Evolutionary conservation across 2,888 invertebrate genomes (phyloP).

Genomic region (Idaea straminata): DNA sequence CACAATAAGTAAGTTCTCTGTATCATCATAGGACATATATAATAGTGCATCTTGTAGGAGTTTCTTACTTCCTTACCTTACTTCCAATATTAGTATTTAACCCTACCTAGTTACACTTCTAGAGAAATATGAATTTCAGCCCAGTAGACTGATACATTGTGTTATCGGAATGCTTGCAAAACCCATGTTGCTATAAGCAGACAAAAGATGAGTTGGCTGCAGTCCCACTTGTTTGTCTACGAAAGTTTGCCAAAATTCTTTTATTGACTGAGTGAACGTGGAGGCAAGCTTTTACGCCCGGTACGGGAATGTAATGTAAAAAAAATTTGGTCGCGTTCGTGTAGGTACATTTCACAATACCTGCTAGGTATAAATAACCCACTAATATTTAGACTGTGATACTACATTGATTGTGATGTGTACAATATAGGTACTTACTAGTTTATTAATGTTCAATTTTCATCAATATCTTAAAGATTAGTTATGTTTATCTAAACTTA

Average conservation of each 20-base stretch:
- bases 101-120: slow-evolving; percentile 3
- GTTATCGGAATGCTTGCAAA: slow-evolving; percentile 67
- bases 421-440: neutral
- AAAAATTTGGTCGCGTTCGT: slow-evolving; percentile 45
- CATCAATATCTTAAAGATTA: neutral
- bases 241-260: slow-evolving; percentile 79
- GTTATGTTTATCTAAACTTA: neutral
- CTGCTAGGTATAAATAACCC: neutral
- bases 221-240: slow-evolving; percentile 77
- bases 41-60: too few relatives aligned
- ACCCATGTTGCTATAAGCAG: slow-evolving; percentile 68
- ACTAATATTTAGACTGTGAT: neutral
- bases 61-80: too few relatives aligned
- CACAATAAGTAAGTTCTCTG: too few relatives aligned
- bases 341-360: neutral
- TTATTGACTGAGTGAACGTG: slow-evolving; percentile 73
- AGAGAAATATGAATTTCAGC: slow-evolving; percentile 32
- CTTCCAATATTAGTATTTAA: neutral
- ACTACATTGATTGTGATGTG: neutral
- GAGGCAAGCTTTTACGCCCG: slow-evolving; percentile 60
- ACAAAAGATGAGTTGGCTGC: slow-evolving; percentile 78
- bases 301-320: slow-evolving; percentile 32
- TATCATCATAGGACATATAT: too few relatives aligned
- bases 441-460: neutral
- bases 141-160: slow-evolving; percentile 55